phyloP scores from a whole-genome alignment of 2,888 invertebrate genomes.

The Tinea pellionella region DNA sequence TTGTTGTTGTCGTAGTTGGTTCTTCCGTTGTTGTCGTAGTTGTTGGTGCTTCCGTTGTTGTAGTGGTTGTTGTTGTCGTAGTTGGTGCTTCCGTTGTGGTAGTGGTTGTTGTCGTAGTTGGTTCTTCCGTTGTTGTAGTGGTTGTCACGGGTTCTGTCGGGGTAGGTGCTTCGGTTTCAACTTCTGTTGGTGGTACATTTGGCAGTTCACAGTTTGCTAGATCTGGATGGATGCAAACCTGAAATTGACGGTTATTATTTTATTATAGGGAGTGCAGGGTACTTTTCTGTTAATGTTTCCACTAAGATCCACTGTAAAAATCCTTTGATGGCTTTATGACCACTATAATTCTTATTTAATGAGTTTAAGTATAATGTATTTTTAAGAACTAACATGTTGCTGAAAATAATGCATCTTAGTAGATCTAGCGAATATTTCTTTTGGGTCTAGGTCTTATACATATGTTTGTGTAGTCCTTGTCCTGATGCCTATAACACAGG shows the following conservation, averaged over 20 bases:
- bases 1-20: background rate
- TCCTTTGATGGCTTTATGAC: no score
- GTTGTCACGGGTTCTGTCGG: constrained; percentile 18
- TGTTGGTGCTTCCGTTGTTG: background rate
- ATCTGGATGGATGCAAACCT: constrained; percentile 35
- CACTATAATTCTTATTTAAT: no score
- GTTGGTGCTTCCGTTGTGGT: background rate
- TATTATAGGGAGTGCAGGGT: background rate
- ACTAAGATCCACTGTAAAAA: no score
- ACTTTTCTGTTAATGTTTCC: no score
- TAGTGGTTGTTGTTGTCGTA: background rate
- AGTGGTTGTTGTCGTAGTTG: constrained; percentile 15
- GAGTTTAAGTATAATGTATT: no score
- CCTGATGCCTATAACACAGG: no score
- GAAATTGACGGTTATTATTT: background rate
- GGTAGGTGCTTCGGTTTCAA: constrained; percentile 17
- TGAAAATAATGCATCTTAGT: no score
- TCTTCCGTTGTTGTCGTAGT: background rate
- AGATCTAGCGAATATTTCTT: no score
- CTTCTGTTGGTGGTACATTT: constrained; percentile 17
- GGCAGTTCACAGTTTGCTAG: constrained; percentile 30
- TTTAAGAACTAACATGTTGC: no score
- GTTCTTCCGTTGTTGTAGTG: constrained; percentile 15
- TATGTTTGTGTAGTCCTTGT: no score
- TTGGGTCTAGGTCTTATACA: no score